These are phyloP conservation scores for Yponomeuta sedellus DNA, from an alignment of 2,888 invertebrate species.

Conservation along the genomic window DNA sequence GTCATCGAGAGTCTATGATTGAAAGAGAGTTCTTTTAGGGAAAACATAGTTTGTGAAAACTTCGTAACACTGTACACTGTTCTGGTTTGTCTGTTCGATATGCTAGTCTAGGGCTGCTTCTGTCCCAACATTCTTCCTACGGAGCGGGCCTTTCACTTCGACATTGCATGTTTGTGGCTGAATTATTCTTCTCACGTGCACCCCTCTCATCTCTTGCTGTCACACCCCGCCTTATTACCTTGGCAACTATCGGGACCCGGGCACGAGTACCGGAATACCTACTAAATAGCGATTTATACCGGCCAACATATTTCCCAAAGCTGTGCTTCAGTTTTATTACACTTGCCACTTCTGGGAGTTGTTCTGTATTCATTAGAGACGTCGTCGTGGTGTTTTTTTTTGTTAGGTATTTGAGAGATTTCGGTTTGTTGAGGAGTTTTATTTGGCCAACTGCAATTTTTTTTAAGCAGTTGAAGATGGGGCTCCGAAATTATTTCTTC, in stretches of 20 bases:
- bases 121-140: neutral
- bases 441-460: neutral
- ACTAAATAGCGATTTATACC: conserved; percentile 18
- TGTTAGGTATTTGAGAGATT: neutral
- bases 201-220: conserved; percentile 59
- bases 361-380: neutral
- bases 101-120: too few species aligned
- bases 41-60: too few species aligned
- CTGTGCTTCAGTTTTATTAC: conserved; percentile 15
- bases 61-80: too few species aligned
- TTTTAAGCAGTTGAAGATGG: too few species aligned
- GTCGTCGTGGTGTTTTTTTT: neutral
- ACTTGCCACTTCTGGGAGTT: neutral
- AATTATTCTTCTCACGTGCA: conserved; percentile 59
- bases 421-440: neutral
- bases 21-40: too few species aligned
- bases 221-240: conserved; percentile 63
- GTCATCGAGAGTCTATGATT: too few species aligned
- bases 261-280: conserved; percentile 17
- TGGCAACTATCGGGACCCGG: conserved; percentile 40
- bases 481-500: too few species aligned
- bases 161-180: conserved; percentile 23
- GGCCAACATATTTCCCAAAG: conserved; percentile 15
- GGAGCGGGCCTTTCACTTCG: neutral
- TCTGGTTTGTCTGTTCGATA: too few species aligned